Evolutionary conservation across 1,140 invertebrate genomes (phyloP), one percentile per base, ranked within the genome.

Genomic region (Diplogasteroides magnus): DNA sequence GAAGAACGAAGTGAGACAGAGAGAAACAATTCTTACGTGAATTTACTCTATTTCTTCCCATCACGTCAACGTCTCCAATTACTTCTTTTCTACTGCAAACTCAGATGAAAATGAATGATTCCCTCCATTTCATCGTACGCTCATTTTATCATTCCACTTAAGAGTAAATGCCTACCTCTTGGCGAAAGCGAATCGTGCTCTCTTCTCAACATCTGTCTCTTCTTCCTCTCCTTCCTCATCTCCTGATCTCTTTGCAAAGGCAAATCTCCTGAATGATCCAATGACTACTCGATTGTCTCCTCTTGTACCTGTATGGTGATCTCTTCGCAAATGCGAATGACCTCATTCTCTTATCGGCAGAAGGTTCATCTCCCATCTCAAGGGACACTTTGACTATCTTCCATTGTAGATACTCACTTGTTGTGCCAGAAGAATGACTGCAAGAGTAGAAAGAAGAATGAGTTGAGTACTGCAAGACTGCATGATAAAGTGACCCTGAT

Each of bases 101-200:
- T n/a, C n/a, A n/a, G n/a, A n/a, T n/a, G n/a, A n/a, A n/a, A n/a
- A n/a, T n/a, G n/a, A n/a, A n/a, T n/a, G n/a, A 64, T 37, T 23
- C 55, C 31, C 23, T 2, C 61, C 25, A 31, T 2, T 31, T 25
- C 14, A 61, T 61, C 37, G 28, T 25, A n/a, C 15, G 31, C 26
- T 31, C 48, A 14, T 29, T 26, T 32, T 6, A 64, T 2, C 13
- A 26, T 15, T 14, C 48, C 25, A 1, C 26, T 19, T n/a, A 55
- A n/a, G 11, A 31, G 11, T 14, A 13, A 19, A 57, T 15, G 2
- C 23, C 29, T 67, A 59, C 56, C 68, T 59, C 61, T 69, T 69
- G 19, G 68, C 68, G 28, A 69, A 69, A 55, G 59, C 68, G 32
- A 62, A 69, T 32, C 68, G 61, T 23, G 68, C 68, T 31, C 68